Percentiles rank a stretch among this genome's conserved stretches.
phyloP scores from a whole-genome alignment of 2,113 vertebrate species.

The Mobula birostris region DNA sequence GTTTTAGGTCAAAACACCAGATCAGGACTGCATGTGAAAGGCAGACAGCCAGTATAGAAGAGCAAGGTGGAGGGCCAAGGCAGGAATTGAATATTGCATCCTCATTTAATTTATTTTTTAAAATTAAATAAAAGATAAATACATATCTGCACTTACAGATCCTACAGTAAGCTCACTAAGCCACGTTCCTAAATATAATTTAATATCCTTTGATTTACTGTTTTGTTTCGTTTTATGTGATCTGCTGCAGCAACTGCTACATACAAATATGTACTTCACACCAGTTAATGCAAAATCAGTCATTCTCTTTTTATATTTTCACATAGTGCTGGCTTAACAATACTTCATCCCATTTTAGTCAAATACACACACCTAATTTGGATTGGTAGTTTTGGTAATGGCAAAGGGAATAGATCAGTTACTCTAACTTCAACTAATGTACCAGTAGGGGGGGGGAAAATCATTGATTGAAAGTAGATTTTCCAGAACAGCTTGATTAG shows the following conservation, averaged over 20 bases:
- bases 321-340: background rate
- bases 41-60: too few species aligned
- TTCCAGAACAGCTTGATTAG: slow-evolving; percentile 41
- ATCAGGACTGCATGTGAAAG: too few species aligned
- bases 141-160: too few species aligned
- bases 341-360: background rate
- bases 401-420: background rate
- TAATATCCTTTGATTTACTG: too few species aligned
- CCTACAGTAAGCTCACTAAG: too few species aligned
- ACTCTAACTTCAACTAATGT: background rate
- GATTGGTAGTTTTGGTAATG: background rate
- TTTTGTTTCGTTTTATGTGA: background rate
- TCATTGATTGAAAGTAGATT: background rate
- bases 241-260: background rate
- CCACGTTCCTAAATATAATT: too few species aligned
- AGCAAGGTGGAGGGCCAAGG: too few species aligned
- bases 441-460: background rate
- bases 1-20: too few species aligned
- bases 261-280: background rate
- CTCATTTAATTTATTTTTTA: too few species aligned
- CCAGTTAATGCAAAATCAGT: background rate
- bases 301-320: background rate
- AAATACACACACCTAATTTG: background rate
- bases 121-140: too few species aligned
- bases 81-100: too few species aligned